These are phyloP conservation scores for Ornithoptera priamus DNA, from an alignment of 2,888 invertebrate genomes.

Conservation along the genomic window DNA sequence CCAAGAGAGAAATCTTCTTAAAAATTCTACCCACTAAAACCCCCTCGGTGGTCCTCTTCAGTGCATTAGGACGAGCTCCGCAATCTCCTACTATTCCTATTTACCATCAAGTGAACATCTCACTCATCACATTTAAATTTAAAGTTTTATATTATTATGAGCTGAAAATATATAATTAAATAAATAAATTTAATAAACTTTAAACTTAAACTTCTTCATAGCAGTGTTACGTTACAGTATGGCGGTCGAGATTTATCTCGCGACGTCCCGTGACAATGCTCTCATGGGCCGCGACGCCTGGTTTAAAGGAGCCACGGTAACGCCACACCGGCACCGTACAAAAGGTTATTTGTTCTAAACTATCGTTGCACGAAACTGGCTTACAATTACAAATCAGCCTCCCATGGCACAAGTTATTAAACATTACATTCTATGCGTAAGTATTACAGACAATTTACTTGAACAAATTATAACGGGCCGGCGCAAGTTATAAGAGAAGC, in stretches of 20 bases:
- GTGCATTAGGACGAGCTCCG: too few species aligned
- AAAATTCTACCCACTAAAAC: too few species aligned
- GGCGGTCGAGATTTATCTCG: conserved; percentile 14
- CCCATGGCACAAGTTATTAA: conserved; percentile 72
- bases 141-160: too few species aligned
- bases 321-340: conserved; percentile 39
- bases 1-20: too few species aligned
- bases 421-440: conserved; percentile 69
- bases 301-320: conserved; percentile 24
- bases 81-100: too few species aligned
- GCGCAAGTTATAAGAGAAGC: conserved; percentile 39
- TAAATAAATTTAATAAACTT: background rate
- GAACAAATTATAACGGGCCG: conserved; percentile 70
- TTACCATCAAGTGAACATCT: too few species aligned
- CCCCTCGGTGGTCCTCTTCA: too few species aligned
- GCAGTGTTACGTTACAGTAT: background rate
- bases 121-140: too few species aligned
- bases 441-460: conserved; percentile 75
- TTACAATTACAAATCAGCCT: conserved; percentile 67
- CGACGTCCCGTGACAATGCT: conserved; percentile 22
- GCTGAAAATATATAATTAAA: background rate
- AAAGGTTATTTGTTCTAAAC: conserved; percentile 61
- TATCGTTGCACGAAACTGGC: conserved; percentile 50
- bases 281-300: conserved; percentile 16
- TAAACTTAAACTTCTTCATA: background rate